phyloP scores from a whole-genome alignment of 1,140 invertebrate genomes.

The Drosophila nigrodunni region DNA sequence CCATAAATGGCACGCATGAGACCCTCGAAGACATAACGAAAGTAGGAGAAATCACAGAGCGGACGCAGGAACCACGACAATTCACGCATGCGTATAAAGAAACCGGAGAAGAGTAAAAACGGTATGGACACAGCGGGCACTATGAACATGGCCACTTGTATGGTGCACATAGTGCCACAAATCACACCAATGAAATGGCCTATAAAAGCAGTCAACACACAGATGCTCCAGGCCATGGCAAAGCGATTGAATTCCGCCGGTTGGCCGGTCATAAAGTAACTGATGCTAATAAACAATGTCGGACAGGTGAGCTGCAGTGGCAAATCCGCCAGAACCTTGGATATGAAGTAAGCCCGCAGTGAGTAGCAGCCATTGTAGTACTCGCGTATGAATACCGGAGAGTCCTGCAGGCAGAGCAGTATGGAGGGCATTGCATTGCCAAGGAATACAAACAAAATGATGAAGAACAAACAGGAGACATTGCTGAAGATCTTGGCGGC shows the following conservation, averaged over 20 bases:
- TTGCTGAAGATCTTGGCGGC: conserved; percentile 92
- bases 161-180: conserved; percentile 89
- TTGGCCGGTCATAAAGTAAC: conserved; percentile 93
- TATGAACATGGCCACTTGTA: conserved; percentile 92
- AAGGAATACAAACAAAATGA: conserved; percentile 93
- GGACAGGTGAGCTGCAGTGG: conserved; percentile 92
- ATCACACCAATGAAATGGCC: conserved; percentile 92
- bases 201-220: conserved; percentile 90
- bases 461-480: conserved; percentile 93
- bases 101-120: conserved; percentile 93
- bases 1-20: conserved; percentile 91
- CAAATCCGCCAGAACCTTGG: conserved; percentile 94
- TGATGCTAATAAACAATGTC: conserved; percentile 89
- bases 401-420: conserved; percentile 93
- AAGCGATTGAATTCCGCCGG: conserved; percentile 89
- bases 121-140: conserved; percentile 92
- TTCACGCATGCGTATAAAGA: conserved; percentile 92
- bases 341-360: conserved; percentile 91
- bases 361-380: conserved; percentile 96
- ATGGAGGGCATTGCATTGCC: conserved; percentile 95
- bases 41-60: conserved; percentile 90
- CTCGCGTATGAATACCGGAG: conserved; percentile 93
- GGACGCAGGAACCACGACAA: conserved; percentile 90
- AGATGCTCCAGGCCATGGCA: conserved; percentile 89
- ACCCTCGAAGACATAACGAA: conserved; percentile 93